A percentile compares a stretch with the other conserved stretches of the same genome.
Evolutionary conservation across 2,797 vertebrate genomes (phyloP).

Genomic region (Natrix natrix): DNA sequence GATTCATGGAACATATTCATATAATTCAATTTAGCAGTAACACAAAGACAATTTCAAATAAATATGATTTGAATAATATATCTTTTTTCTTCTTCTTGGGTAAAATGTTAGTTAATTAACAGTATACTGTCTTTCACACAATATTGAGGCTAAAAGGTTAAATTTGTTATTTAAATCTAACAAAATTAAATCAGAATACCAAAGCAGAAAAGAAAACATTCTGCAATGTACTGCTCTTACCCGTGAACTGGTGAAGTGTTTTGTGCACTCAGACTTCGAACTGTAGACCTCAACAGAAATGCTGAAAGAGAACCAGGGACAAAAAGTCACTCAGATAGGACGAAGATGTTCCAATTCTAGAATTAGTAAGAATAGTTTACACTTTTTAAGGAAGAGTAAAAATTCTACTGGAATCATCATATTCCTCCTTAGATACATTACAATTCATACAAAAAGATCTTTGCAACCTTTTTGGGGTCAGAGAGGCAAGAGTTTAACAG

Average conservation of each 20-base stretch:
- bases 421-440: not conserved
- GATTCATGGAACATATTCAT: not conserved
- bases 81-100: not conserved
- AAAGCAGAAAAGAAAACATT: not conserved
- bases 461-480: rapidly evolving
- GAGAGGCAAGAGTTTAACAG: not conserved
- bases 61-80: not conserved
- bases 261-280: slow-evolving; percentile 57
- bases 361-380: not conserved
- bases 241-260: slow-evolving; percentile 35
- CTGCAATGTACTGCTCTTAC: slow-evolving; percentile 55
- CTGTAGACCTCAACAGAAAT: slow-evolving; percentile 7
- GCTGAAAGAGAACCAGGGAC: slow-evolving; percentile 49
- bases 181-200: not conserved
- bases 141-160: not conserved
- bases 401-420: not conserved
- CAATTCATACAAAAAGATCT: not conserved
- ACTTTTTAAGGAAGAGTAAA: not conserved
- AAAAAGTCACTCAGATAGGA: not conserved
- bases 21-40: not conserved
- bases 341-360: not conserved
- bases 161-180: not conserved
- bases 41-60: not conserved
- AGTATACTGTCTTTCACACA: not conserved
- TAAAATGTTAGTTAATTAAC: not conserved